Evolutionary conservation across 1,140 invertebrate species (phyloP), one percentile per base, ranked within the genome.

Genomic region (Hyles vespertilio): DNA sequence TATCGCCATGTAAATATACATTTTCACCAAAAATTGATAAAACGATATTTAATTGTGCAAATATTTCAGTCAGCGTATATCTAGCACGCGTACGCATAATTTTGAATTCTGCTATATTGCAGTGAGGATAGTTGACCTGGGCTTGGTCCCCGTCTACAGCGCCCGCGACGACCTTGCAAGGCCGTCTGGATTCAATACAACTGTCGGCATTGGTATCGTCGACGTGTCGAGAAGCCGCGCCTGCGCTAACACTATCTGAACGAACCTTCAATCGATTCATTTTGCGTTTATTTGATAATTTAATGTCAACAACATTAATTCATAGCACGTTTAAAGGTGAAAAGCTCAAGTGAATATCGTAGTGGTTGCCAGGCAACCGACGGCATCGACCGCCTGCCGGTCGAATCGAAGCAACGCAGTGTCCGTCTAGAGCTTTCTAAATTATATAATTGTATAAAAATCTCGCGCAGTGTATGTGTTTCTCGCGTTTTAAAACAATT

Each of bases 341-440:
- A 40, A 40, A 40, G 36, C 36, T 40, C 36, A 10, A 48, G 5
- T 11, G n/a, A 48, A 22, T 10, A 51, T 12, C 9, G 47, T 44
- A 58, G 33, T 61, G 59, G 76, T 79, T 77, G 74, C 72, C 56
- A 50, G 53, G 81, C 76, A 81, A 80, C 79, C 32, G 58, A 44
- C 44, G 45, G 48, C 65, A 72, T 71, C 67, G 64, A 73, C 61
- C 62, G 61, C 11, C 51, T 49, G 45, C 32, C 60, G 45, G 56
- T 55, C 34, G 32, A 40, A 48, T 54, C 33, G 44, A 32, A 44
- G 52, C 55, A 33, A 46, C 54, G 48, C n/a, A 12, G n/a, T 12
- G 48, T 33, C 60, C 48, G 52, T 77, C 74, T 67, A 77, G 70
- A 77, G 63, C 64, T 74, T 82, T 80, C 72, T 62, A 62, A 61